Evolutionary conservation across 1,140 invertebrate genomes (phyloP), one percentile per base, ranked within the genome.

Genomic region (Drosophila pseudoananassae): DNA sequence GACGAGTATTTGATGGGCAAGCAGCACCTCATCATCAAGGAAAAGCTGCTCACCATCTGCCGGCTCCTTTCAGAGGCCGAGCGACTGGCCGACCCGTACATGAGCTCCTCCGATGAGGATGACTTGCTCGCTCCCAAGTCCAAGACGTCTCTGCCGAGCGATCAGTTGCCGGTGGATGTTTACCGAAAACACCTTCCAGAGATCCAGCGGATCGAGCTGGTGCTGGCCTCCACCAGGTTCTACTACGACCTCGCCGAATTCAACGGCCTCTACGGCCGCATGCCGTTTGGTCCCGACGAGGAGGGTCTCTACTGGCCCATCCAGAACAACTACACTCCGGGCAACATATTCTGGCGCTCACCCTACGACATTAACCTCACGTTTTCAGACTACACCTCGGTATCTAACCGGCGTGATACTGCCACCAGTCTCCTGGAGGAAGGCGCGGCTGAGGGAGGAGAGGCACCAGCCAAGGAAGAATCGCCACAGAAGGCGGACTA

Each of bases 121-220:
- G 12, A 9, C 5, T 0, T 14, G 5, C 23, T 5, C 4, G 4
- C 17, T 1, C 3, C 9, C 4, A 70, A 53, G 23, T 17, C 17
- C 9, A 45, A 14, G n/a, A 14, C 4, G 1, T 20, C 36, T 0
- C 5, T 25, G 2, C 3, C 3, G 0, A 40, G 20, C 10, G 51
- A 60, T 0, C 15, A 8, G 0, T 36, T 88, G 17, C 45, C 68
- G 1, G 25, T 57, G 15, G 83, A 79, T 1, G 9, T 53, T 8
- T 88, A 31, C n/a, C 78, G 83, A 4, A 78, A 71, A 31, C 54
- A 72, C 1, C 10, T 91, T 31, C 90, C 90, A 0, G 90, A 91
- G 46, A 76, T 91, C 2, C 90, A 91, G 23, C 90, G 90, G 10
- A 90, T 91, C 0, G 90, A 91, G n/a, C 52, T 91, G 4, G 85